Evolutionary conservation across 2,113 vertebrate species (phyloP), one percentile per base, ranked within the genome.

Genomic region (Mirza zaza): DNA sequence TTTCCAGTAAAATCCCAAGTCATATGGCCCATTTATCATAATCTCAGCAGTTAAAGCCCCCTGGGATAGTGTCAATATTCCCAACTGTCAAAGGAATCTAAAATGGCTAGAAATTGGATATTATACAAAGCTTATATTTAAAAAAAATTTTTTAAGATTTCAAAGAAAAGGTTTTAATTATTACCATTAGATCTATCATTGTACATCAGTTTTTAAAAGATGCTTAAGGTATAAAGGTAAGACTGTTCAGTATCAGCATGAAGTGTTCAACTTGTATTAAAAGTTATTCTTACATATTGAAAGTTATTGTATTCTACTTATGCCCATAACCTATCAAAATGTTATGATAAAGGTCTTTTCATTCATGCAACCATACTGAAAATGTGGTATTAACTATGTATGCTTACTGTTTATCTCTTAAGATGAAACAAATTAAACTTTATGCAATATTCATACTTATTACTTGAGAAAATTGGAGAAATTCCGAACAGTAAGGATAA

Each of bases 1-100:
- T 76, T 77, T 79, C 85, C 45, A 95, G 57, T 88, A 91, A 94
- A 94, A 76, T 45, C 57, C 61, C 25, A 55, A 59, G 63, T 84
- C 65, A 73, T 5, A 14, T 1, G 23, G 23, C 8, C 32, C 23
- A 25, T 36, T 91, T n/a, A 70, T n/a, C 63, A 76, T 13, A 45
- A 67, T n/a, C 61, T 67, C 55, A 65, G 63, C 76, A 87, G 36
- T 97, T 91, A 57, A 87, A 82, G 36, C 39, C 39, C 52, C 48
- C 39, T 71, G 34, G 52, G 61, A 68, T 20, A 59, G 6, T 29
- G 6, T 45, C 91, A 95, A 5, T 65, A 84, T 85, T 92, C 42
- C 48, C 81, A 90, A 57, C 8, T 95, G 63, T 75, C 59, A 42
- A 67, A 84, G 67, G 39, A 48, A 92, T 48, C 21, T 27, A 55